A percentile compares a stretch with the other conserved stretches of the same genome.
phyloP scores from a whole-genome alignment of 2,888 invertebrate genomes.

The Mactromeris polynyma region DNA sequence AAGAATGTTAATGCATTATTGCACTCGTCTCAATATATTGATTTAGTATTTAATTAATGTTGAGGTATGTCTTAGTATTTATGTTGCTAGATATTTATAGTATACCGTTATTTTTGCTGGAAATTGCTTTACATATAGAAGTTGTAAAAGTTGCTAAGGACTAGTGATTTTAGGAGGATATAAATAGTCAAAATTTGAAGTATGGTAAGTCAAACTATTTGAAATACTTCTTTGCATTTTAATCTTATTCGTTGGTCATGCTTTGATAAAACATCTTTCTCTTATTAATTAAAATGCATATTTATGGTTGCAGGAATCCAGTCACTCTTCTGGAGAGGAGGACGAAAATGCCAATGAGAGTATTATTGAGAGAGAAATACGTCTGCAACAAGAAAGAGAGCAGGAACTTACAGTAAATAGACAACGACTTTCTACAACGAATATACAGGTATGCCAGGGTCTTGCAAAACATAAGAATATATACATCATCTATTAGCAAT shows the following conservation, averaged over 20 bases:
- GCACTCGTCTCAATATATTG: not conserved
- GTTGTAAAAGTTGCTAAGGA: no score
- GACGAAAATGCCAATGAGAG: slow-evolving; percentile 79
- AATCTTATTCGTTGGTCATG: no score
- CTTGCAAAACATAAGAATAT: not conserved
- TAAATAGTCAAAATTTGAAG: no score
- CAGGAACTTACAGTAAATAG: slow-evolving; percentile 73
- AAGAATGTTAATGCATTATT: not conserved
- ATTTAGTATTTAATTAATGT: not conserved
- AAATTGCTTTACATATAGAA: no score
- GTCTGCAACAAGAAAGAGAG: slow-evolving; percentile 83
- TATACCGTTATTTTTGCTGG: no score
- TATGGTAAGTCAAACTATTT: no score
- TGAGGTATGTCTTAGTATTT: not conserved
- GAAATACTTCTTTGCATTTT: no score
- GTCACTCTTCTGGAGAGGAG: slow-evolving; percentile 51
- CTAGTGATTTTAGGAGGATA: no score
- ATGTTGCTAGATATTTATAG: not conserved
- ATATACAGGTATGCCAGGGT: not conserved
- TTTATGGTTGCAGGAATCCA: slow-evolving; percentile 51
- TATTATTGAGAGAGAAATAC: slow-evolving; percentile 84
- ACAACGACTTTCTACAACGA: slow-evolving; percentile 23
- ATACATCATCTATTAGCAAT: not conserved
- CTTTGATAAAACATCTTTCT: no score
- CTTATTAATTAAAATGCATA: no score